These are phyloP conservation scores for Scomber colias DNA, from an alignment of 2,113 vertebrate genomes.

Conservation along the genomic window DNA sequence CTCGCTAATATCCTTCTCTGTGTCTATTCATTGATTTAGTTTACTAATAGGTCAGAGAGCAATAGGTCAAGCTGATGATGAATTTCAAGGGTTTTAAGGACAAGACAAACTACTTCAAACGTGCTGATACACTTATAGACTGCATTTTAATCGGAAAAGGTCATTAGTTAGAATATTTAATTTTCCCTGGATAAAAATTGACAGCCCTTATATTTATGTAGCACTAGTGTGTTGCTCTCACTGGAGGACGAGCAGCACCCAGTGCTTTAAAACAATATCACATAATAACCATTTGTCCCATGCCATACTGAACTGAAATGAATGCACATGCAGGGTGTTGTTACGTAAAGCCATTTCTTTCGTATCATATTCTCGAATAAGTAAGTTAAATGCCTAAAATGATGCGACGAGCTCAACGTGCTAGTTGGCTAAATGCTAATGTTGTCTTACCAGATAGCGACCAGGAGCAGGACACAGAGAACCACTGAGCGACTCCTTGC, in stretches of 20 bases:
- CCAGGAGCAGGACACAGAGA: neutral
- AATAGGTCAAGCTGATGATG: too few relatives aligned
- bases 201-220: neutral
- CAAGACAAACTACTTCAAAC: too few relatives aligned
- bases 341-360: neutral
- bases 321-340: neutral
- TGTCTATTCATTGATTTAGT: too few relatives aligned
- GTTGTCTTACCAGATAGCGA: slow-evolving; percentile 45
- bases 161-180: too few relatives aligned
- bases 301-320: neutral
- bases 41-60: too few relatives aligned
- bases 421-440: slow-evolving; percentile 34
- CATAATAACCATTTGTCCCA: neutral
- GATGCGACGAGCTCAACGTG: neutral
- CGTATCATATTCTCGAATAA: neutral
- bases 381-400: neutral
- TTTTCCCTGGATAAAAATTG: too few relatives aligned
- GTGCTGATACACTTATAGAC: too few relatives aligned
- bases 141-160: too few relatives aligned
- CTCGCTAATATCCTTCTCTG: too few relatives aligned
- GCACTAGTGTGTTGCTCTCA: neutral
- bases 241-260: neutral
- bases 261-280: neutral
- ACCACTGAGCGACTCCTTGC: neutral
- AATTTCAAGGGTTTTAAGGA: too few relatives aligned